These are phyloP conservation scores for Eumaeus atala DNA, from an alignment of 1,140 invertebrate genomes.

Conservation along the genomic window DNA sequence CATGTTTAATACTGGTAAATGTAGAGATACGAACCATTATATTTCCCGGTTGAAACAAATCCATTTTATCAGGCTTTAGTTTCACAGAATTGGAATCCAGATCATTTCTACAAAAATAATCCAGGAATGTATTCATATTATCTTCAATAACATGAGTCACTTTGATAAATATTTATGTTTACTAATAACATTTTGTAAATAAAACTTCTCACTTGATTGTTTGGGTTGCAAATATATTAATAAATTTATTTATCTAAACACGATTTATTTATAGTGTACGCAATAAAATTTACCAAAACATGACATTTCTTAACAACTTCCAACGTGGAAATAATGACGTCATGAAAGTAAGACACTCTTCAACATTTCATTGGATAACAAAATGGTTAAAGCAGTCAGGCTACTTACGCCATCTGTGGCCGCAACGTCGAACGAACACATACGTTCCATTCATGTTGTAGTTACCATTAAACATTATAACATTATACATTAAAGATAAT, in stretches of 20 bases:
- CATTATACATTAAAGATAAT: too few relatives aligned
- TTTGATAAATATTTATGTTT: conserved; percentile 27
- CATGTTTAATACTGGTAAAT: conserved; percentile 24
- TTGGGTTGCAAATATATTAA: conserved; percentile 19
- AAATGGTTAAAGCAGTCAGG: conserved; percentile 37
- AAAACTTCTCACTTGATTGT: conserved; percentile 21
- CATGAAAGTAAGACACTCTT: conserved; percentile 63
- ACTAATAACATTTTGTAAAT: conserved; percentile 28
- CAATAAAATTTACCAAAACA: conserved; percentile 45
- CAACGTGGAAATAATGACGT: conserved; percentile 75
- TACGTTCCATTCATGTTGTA: conserved; percentile 1
- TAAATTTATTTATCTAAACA: too few relatives aligned
- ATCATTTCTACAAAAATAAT: conserved; percentile 52
- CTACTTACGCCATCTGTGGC: conserved; percentile 41
- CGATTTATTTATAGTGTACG: conserved; percentile 31
- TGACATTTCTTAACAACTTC: conserved; percentile 64
- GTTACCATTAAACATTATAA: too few relatives aligned
- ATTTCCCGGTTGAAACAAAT: conserved; percentile 47
- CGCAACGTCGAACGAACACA: background rate
- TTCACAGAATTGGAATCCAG: conserved; percentile 37
- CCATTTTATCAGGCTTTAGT: conserved; percentile 50
- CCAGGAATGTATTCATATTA: conserved; percentile 48
- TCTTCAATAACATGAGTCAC: conserved; percentile 56
- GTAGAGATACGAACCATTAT: conserved; percentile 54
- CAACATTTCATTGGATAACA: conserved; percentile 54